phyloP scores from a whole-genome alignment of 2,888 invertebrate genomes.

The Tipula unca region DNA sequence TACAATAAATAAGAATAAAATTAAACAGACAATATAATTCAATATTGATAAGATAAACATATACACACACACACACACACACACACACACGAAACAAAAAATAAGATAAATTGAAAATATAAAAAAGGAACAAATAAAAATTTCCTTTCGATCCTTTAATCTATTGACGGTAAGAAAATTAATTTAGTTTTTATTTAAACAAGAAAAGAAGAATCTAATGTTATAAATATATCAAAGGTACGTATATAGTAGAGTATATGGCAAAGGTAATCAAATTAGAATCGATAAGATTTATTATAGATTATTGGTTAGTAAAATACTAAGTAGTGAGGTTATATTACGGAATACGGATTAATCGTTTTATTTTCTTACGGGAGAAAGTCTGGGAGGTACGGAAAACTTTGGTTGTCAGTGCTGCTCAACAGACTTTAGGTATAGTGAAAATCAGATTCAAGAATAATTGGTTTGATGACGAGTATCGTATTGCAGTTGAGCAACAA shows the following conservation, averaged over 20 bases:
- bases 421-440: too few species aligned
- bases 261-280: not conserved
- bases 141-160: not conserved
- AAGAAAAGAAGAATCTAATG: not conserved
- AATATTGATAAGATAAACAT: not conserved
- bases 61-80: not conserved
- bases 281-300: not conserved
- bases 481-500: too few species aligned
- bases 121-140: not conserved
- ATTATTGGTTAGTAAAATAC: not conserved
- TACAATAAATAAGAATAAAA: not conserved
- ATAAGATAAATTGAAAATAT: not conserved
- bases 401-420: too few species aligned
- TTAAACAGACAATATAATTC: not conserved
- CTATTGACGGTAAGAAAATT: not conserved
- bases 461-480: too few species aligned
- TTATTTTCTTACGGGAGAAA: too few species aligned
- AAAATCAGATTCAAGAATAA: too few species aligned
- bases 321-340: not conserved
- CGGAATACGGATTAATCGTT: too few species aligned
- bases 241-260: too few species aligned
- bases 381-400: too few species aligned
- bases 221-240: not conserved
- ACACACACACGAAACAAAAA: not conserved
- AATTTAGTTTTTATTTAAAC: not conserved